Percentiles rank a stretch among this genome's conserved stretches.
Conservation (phyloP, 2,797 vertebrate genomes). For the Girardinus metallicus region DNA sequence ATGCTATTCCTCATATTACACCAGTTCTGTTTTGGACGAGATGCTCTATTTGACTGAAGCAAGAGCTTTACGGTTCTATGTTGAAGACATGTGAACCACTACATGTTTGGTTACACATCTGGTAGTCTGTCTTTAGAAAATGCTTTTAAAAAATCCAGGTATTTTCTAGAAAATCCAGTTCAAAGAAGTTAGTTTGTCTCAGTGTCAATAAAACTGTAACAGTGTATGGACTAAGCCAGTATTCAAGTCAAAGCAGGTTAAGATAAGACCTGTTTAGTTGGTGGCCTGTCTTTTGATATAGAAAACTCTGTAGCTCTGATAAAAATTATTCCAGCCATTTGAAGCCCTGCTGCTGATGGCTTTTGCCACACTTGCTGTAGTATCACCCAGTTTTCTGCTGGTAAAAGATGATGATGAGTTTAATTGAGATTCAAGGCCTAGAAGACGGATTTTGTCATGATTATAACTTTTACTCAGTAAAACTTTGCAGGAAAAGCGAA, state of each 20-base stretch:
- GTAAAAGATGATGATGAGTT: neutral
- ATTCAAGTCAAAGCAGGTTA: neutral
- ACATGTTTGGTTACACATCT: neutral
- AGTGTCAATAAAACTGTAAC: neutral
- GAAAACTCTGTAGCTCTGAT: neutral
- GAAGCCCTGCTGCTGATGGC: neutral
- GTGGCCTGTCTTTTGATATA: neutral
- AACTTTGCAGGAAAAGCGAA: neutral
- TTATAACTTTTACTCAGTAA: neutral
- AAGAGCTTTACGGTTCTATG: neutral
- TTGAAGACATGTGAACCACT: neutral
- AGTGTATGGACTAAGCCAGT: neutral
- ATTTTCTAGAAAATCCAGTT: neutral
- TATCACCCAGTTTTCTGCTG: neutral
- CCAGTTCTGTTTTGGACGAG: neutral
- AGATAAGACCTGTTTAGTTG: neutral
- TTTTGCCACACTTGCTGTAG: neutral
- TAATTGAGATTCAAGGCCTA: neutral
- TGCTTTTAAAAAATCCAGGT: neutral
- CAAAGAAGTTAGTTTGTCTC: neutral
- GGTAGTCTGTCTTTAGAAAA: neutral
- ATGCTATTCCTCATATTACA: neutral
- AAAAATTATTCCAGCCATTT: neutral
- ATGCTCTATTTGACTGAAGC: neutral
- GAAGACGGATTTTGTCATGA: neutral